phyloP scores from a whole-genome alignment of 2,113 vertebrate species.

The Fulica atra region DNA sequence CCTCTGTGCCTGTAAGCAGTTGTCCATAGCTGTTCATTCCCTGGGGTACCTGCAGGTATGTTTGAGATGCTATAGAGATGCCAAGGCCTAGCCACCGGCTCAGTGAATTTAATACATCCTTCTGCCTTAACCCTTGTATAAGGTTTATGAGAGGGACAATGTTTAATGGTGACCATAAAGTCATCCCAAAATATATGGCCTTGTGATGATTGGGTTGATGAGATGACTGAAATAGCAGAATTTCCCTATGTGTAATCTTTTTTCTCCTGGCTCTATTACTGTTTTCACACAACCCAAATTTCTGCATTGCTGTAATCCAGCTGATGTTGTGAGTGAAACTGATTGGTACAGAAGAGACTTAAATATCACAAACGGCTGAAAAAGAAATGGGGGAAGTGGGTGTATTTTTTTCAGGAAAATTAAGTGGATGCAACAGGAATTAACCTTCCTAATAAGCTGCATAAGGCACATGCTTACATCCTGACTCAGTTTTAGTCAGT shows the following conservation, averaged over 20 bases:
- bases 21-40: not conserved
- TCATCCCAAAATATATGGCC: not conserved
- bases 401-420: slow-evolving; percentile 5
- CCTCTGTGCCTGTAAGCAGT: not conserved
- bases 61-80: not conserved
- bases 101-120: not conserved
- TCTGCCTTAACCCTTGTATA: not conserved
- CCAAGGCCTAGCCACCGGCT: not conserved
- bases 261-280: not conserved
- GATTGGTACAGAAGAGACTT: not conserved
- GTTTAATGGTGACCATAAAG: not conserved
- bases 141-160: not conserved
- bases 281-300: not conserved
- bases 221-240: not conserved
- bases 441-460: not conserved
- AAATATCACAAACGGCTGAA: not conserved
- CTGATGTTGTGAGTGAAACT: not conserved
- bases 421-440: not conserved
- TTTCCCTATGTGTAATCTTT: not conserved
- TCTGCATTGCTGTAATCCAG: not conserved
- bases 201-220: not conserved
- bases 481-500: not conserved
- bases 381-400: not conserved
- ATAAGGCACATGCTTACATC: not conserved
- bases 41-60: not conserved